phyloP scores from a whole-genome alignment of 2,797 vertebrate species.

The Enoplosus armatus region DNA sequence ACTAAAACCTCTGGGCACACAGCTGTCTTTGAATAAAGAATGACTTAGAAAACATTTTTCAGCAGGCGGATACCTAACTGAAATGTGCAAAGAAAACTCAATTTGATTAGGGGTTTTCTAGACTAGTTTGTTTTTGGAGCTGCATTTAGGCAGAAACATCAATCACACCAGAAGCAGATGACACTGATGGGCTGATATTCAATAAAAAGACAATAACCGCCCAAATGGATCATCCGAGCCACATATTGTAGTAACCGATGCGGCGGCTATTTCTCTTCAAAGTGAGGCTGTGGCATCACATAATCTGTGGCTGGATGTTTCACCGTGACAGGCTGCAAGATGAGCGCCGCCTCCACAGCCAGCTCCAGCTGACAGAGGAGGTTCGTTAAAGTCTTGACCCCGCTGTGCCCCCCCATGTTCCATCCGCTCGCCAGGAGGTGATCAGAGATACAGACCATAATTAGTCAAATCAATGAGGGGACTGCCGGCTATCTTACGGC shows the following conservation, averaged over 20 bases:
- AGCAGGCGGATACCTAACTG: not conserved
- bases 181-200: constrained; percentile 5
- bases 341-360: not conserved
- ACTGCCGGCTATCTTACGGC: constrained; percentile 4
- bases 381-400: constrained; percentile 20
- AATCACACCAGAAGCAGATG: not conserved
- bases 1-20: not conserved
- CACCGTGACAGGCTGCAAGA: not conserved
- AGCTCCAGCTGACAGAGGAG: constrained; percentile 3
- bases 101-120: not conserved
- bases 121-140: not conserved
- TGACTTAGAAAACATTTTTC: not conserved
- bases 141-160: not conserved
- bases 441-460: constrained; percentile 27
- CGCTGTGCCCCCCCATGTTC: constrained; percentile 28
- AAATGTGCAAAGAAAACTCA: not conserved
- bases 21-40: not conserved
- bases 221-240: not conserved
- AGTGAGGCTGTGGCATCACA: not conserved
- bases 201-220: constrained; percentile 16
- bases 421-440: constrained; percentile 23
- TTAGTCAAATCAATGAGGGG: constrained; percentile 41
- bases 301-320: not conserved
- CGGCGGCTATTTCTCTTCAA: not conserved
- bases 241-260: not conserved